Conservation (phyloP, 1,140 invertebrate genomes). For the Phymastichus coffea region DNA sequence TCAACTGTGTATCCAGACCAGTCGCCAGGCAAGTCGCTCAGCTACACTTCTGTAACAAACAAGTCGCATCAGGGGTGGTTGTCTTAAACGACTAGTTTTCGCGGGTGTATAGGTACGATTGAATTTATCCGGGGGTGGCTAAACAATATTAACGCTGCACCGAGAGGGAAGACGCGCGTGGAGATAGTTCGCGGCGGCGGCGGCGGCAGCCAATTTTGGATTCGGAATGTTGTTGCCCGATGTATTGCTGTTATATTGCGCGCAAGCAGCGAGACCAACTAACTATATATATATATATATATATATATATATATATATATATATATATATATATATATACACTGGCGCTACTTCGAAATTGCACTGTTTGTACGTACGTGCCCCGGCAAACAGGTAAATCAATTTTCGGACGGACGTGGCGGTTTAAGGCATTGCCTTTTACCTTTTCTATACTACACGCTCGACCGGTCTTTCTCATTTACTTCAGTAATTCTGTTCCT, state of each 20-base stretch:
- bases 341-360: constrained; percentile 4
- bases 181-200: not conserved
- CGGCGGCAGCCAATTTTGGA: constrained; percentile 30
- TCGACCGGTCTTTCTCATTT: too few species aligned
- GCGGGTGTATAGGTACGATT: not conserved
- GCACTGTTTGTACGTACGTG: constrained; percentile 11
- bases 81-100: not conserved
- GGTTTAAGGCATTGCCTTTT: constrained; percentile 10
- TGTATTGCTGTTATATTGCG: constrained; percentile 27
- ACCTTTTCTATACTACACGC: too few species aligned
- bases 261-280: too few species aligned
- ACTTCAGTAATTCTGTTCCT: too few species aligned
- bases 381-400: constrained; percentile 12
- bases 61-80: too few species aligned
- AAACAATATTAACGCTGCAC: constrained; percentile 23
- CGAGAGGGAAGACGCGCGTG: too few species aligned
- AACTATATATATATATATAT: too few species aligned
- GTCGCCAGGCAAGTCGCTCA: too few species aligned
- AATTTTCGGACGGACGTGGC: constrained; percentile 12
- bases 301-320: too few species aligned
- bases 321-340: not conserved
- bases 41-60: too few species aligned
- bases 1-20: too few species aligned
- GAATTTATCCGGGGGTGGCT: constrained; percentile 3
- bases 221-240: constrained; percentile 32